Evolutionary conservation across 2,888 invertebrate species (phyloP), one percentile per base, ranked within the genome.

Genomic region (Seladonia tumulorum): DNA sequence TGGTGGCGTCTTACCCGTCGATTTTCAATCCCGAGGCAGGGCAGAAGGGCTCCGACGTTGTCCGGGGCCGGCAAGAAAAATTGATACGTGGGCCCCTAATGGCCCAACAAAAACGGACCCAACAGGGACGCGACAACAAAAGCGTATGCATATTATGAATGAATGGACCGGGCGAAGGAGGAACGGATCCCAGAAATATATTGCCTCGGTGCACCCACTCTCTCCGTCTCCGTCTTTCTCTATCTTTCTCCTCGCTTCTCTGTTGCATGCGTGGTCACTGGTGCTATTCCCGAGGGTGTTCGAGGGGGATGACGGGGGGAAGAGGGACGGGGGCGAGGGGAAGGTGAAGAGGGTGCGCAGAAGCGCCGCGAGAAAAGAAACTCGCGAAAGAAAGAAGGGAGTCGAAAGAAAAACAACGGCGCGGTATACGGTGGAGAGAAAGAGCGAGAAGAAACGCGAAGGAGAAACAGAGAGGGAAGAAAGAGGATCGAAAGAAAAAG

Each of bases 71-170:
- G 71, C 81, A 92, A 94, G 93, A 94, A 94, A 94, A 94, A 94
- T 94, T 94, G 93, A 94, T 94, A 94, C 93, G 94, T 93, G 93
- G 94, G 93, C 92, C 88, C 90, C 91, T 94, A 94, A 94, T 93
- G 94, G 94, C 82, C 90, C 92, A 90, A 92, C 92, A 93, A 94
- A 93, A 94, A 93, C 90, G 92, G 90, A 87, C 91, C 92, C 91
- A 91, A 93, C 93, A 93, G 92, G 89, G 93, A 93, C 93, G 92
- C 92, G 91, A 92, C 92, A 91, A 94, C 93, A 94, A 94, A 94
- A 93, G 93, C 92, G 92, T 90, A 94, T 93, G 93, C 93, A 91
- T 92, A 93, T 94, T 93, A 94, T 94, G 94, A 94, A 94, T 94
- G 94, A 92, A 94, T 91, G 92, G 91, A 90, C 88, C 91, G 91